phyloP scores from a whole-genome alignment of 2,113 vertebrate species.

The Sula dactylatra region DNA sequence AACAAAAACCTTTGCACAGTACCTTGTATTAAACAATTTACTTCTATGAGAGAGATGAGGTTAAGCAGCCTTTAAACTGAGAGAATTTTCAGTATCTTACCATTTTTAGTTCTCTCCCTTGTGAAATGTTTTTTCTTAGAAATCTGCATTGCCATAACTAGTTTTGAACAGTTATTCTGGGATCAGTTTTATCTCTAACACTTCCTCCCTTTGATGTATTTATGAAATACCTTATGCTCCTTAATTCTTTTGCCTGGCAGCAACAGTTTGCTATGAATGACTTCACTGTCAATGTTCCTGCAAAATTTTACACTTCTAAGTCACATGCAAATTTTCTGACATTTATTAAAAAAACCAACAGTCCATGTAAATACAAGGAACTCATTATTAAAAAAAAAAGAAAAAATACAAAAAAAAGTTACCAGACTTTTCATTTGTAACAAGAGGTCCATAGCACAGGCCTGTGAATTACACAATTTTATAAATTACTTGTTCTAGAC shows the following conservation, averaged over 20 bases:
- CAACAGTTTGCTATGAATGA: conserved; percentile 5
- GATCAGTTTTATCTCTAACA: neutral
- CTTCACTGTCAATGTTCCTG: conserved; percentile 25
- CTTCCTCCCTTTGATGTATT: conserved; percentile 6
- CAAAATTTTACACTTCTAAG: conserved; percentile 34
- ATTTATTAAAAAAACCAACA: neutral
- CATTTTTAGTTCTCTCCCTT: neutral
- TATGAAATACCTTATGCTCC: conserved; percentile 48
- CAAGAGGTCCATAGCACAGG: neutral
- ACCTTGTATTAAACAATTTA: neutral
- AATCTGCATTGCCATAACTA: neutral
- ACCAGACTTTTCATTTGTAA: neutral
- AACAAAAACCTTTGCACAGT: neutral
- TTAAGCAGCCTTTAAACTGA: neutral
- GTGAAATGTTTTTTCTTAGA: neutral
- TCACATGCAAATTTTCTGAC: neutral
- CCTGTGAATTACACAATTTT: neutral
- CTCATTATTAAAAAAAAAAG: neutral
- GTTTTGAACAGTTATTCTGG: neutral
- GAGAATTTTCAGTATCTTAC: neutral
- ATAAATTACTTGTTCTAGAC: neutral
- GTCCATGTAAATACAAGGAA: neutral
- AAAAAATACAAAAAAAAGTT: neutral
- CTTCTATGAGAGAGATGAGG: neutral
- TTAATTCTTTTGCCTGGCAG: conserved; percentile 37